phyloP scores from a whole-genome alignment of 2,113 vertebrate species.

The Callopanchax toddi region DNA sequence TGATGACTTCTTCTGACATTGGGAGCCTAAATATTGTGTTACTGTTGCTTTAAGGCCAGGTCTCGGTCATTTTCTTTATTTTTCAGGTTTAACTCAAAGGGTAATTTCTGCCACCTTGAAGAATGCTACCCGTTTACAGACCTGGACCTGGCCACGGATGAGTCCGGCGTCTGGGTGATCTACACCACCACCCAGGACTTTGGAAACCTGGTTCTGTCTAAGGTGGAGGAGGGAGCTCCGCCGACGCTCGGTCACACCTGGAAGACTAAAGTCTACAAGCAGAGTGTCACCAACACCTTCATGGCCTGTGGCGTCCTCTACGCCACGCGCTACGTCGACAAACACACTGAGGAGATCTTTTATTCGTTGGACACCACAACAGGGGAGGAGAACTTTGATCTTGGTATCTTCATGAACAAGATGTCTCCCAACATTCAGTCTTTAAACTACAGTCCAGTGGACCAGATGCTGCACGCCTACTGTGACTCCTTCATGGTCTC shows the following conservation, averaged over 20 bases:
- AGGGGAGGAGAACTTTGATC: conserved; percentile 62
- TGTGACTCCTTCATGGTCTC: conserved; percentile 62
- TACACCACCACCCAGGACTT: conserved; percentile 68
- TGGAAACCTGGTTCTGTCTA: conserved; percentile 75
- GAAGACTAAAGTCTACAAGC: conserved; percentile 76
- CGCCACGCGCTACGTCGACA: conserved; percentile 66
- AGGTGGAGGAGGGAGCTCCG: conserved; percentile 40
- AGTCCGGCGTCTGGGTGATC: conserved; percentile 77
- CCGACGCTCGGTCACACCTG: conserved; percentile 58
- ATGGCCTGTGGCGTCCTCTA: conserved; percentile 79
- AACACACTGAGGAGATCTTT: conserved; percentile 75
- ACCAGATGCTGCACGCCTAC: conserved; percentile 74
- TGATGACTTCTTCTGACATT: no score
- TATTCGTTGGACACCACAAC: conserved; percentile 75
- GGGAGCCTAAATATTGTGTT: neutral
- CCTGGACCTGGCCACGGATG: conserved; percentile 78
- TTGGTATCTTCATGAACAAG: conserved; percentile 71
- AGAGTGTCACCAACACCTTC: conserved; percentile 76
- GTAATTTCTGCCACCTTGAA: conserved; percentile 70
- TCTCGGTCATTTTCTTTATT: neutral
- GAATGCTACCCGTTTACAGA: conserved; percentile 73
- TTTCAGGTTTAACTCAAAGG: conserved; percentile 71
- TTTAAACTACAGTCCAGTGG: conserved; percentile 78
- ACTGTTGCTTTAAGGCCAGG: no score
- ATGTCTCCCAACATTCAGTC: conserved; percentile 67